phyloP scores from a whole-genome alignment of 2,797 vertebrate species.

The Rhincodon typus region DNA sequence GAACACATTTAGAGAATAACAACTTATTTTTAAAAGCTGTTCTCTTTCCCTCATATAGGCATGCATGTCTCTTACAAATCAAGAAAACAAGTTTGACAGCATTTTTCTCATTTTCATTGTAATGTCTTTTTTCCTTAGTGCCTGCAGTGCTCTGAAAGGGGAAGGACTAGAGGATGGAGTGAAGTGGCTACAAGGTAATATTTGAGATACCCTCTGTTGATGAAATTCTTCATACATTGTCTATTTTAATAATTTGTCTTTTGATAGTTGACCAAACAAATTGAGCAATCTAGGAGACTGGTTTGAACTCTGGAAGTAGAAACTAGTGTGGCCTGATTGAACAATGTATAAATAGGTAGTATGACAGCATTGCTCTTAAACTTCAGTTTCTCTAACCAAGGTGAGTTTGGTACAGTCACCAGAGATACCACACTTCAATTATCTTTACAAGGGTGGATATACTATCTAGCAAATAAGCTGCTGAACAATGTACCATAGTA shows the following conservation, averaged over 20 bases:
- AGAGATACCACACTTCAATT: not conserved
- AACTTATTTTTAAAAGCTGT: not conserved
- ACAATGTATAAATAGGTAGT: not conserved
- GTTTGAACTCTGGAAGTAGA: not conserved
- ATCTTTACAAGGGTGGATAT: not conserved
- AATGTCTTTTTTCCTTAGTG: not conserved
- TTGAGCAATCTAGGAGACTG: not conserved
- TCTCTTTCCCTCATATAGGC: not conserved
- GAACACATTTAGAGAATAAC: too few relatives aligned
- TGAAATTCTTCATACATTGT: not conserved
- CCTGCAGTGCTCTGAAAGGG: conserved; percentile 34
- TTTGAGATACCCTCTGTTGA: not conserved
- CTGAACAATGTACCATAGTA: not conserved
- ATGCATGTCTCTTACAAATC: not conserved
- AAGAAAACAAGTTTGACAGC: too few relatives aligned
- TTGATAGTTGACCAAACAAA: not conserved
- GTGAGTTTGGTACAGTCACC: not conserved
- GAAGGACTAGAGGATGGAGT: conserved; percentile 27
- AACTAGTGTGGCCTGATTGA: not conserved
- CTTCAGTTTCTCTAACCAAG: not conserved
- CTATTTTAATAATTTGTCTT: not conserved
- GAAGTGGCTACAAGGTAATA: conserved; percentile 36
- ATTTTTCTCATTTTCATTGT: not conserved
- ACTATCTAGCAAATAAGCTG: not conserved
- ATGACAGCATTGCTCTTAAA: not conserved